Conservation (phyloP, 1,140 invertebrate species). For the Phenacoccus solenopsis region DNA sequence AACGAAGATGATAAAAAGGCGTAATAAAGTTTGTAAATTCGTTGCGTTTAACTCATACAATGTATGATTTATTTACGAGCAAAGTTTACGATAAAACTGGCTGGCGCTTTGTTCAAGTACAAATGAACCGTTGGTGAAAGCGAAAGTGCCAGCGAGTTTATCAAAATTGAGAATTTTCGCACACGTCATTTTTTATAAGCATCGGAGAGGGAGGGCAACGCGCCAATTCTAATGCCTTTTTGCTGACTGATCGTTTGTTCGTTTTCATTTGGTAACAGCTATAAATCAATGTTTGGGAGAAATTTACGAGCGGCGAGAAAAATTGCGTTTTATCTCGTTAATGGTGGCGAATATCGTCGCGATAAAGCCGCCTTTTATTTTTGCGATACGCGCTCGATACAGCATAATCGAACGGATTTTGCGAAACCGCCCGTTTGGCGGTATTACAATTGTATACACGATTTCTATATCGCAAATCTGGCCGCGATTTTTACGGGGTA, state of each 20-base stretch:
- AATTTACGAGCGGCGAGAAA: no score
- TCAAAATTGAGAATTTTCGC: not conserved
- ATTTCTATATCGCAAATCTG: not conserved
- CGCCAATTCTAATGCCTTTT: no score
- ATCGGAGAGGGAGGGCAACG: no score
- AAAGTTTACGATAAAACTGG: not conserved
- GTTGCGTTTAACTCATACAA: not conserved
- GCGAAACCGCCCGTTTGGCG: no score
- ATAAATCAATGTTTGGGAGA: no score
- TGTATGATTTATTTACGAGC: not conserved
- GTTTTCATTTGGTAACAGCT: no score
- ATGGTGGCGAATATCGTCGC: no score
- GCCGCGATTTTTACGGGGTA: not conserved
- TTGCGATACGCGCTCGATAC: no score
- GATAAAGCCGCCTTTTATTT: no score
- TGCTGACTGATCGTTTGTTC: no score
- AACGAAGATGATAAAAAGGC: not conserved
- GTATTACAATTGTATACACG: not conserved
- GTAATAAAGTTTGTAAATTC: not conserved
- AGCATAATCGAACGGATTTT: no score
- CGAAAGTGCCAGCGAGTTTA: not conserved
- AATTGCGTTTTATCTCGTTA: no score
- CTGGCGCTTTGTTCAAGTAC: not conserved
- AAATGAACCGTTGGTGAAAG: slow-evolving; percentile 1
- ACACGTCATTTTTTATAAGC: not conserved